These are phyloP conservation scores for Centropyge bicolor DNA, from an alignment of 2,797 vertebrate species.

Conservation along the genomic window DNA sequence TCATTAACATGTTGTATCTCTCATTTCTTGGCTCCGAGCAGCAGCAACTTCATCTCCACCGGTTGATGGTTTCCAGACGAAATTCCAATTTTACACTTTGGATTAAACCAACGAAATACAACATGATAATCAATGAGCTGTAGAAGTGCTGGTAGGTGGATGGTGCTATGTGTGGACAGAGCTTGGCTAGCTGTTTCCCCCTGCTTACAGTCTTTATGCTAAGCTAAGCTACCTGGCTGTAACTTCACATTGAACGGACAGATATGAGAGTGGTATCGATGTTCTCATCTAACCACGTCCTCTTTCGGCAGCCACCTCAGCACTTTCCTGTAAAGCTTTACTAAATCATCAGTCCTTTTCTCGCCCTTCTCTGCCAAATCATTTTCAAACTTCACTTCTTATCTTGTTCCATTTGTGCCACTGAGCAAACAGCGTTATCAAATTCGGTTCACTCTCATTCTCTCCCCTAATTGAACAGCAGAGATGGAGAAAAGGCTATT, in stretches of 20 bases:
- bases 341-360: conserved; percentile 11
- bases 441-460: conserved; percentile 24
- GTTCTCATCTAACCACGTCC: background rate
- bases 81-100: background rate
- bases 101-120: background rate
- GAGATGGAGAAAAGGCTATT: conserved; percentile 29
- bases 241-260: background rate
- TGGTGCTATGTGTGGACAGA: background rate
- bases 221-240: background rate
- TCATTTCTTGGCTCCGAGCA: background rate
- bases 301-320: conserved; percentile 34
- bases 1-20: background rate
- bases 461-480: conserved; percentile 33
- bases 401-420: conserved; percentile 37
- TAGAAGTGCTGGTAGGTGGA: background rate
- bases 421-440: conserved; percentile 40
- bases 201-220: background rate
- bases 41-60: background rate
- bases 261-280: background rate
- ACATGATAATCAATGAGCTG: background rate
- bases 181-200: background rate
- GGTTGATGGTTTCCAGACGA: background rate
- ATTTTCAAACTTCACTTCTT: conserved; percentile 31
- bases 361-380: conserved; percentile 22
- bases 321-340: conserved; percentile 7